A percentile compares a stretch with the other conserved stretches of the same genome.
Evolutionary conservation across 2,888 invertebrate genomes (phyloP).

Genomic region (Caenorhabditis panamensis): DNA sequence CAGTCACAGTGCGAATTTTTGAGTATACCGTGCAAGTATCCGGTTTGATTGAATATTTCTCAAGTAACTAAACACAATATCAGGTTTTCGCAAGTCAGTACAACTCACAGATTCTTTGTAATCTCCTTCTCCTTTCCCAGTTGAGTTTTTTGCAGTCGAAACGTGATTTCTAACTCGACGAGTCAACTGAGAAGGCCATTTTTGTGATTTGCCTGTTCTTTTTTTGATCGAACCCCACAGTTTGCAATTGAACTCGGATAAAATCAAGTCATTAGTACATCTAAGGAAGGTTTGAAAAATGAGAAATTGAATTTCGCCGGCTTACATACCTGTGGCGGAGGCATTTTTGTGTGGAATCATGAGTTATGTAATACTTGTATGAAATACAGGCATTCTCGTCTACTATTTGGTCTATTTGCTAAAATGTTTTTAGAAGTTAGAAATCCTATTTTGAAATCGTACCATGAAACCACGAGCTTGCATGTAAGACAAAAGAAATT

Average conservation of each 20-base stretch:
- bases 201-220: constrained; percentile 16
- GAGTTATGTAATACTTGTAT: constrained; percentile 43
- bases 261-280: constrained; percentile 22
- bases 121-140: constrained; percentile 6
- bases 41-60: constrained; percentile 30
- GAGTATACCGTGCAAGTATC: constrained; percentile 39
- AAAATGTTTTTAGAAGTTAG: background rate
- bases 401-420: constrained; percentile 49
- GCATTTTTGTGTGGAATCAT: constrained; percentile 49
- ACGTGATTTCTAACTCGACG: constrained; percentile 36
- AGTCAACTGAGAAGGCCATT: constrained; percentile 23
- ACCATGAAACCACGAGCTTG: constrained; percentile 50
- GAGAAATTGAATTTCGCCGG: too few species aligned
- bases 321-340: constrained; percentile 31
- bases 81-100: background rate
- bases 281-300: too few species aligned
- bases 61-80: constrained; percentile 16
- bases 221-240: constrained; percentile 28
- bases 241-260: constrained; percentile 41
- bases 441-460: background rate
- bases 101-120: constrained; percentile 32
- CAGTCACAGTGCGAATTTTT: constrained; percentile 17
- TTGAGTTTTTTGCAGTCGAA: constrained; percentile 19
- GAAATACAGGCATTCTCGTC: constrained; percentile 36
- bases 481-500: constrained; percentile 33